Base-by-base conservation (phyloP, 2,797 vertebrate genomes). In the Tinamus major region DNA sequence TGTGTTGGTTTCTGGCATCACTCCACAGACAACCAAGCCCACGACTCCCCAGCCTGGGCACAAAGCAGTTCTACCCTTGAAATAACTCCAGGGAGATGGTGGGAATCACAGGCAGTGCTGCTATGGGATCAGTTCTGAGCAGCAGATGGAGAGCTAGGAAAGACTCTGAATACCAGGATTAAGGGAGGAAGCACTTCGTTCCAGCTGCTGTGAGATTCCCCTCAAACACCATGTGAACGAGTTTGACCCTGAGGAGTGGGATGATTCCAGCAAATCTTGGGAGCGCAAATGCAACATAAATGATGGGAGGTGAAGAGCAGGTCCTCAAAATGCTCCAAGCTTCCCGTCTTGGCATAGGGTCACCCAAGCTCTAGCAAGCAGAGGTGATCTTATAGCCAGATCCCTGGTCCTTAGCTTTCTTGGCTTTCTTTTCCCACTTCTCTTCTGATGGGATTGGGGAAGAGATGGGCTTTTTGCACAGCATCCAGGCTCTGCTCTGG, bases 181-280 rank as follows among this genome's bases (percentile, higher is more conserved):
- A 85, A 62, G 44, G 70, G 55, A 71, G 9, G 5, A 51, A 80
- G 62, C 1, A 0, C 46, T 37, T 42, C 3, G 4, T 16, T 75
- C 49, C 24, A 39, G 46, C 26, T 84, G 16, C 7, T 71, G 3
- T 3, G 29, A 49, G 42, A 63, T 35, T 6, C 4, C 11, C 5
- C 21, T 59, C 56, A 64, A 49, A 27, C 37, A 11, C 6, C n/a
- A 10, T 48, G 72, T 55, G 9, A 83, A 49, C 1, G 24, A n/a
- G 55, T 13, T 31, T 48, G n/a, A 10, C 15, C 4, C 31, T 41
- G 13, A 8, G 29, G 17, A 81, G 31, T 6, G 13, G 21, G 27
- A 42, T 6, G 5, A 2, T 53, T 58, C 23, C 37, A 59, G 26
- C 7, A 63, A 4, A 24, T 74, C 0, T 0, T 56, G 61, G 19